phyloP scores from a whole-genome alignment of 53 echinoderm and acorn worm genomes.

The Paelopatides confundens region DNA sequence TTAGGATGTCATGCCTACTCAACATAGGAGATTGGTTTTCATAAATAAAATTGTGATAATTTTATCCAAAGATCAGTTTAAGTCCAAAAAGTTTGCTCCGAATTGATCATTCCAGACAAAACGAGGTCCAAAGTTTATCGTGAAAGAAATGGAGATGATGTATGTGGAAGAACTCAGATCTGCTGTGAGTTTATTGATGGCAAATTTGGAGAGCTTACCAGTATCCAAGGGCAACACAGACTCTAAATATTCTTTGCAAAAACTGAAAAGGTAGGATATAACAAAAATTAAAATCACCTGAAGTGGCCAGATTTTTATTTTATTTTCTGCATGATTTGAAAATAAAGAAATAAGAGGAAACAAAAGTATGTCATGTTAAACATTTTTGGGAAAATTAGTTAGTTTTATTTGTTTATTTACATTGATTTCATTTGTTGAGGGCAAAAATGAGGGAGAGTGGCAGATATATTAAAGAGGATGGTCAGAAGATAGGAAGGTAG shows the following conservation, averaged over 20 bases:
- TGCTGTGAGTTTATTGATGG: slow-evolving; percentile 96
- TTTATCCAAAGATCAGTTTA: neutral
- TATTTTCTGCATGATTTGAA: neutral
- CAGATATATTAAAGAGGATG: no score
- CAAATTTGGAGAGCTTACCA: slow-evolving; percentile 98
- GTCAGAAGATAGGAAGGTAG: no score
- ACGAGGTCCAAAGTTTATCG: slow-evolving; percentile 95
- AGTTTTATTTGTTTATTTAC: neutral
- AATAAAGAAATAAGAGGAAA: neutral
- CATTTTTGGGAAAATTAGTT: neutral
- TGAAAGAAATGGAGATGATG: slow-evolving; percentile 99
- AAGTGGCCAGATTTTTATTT: neutral
- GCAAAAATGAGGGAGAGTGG: no score
- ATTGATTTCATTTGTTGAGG: no score
- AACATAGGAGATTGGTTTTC: no score
- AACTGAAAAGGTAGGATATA: slow-evolving; percentile 87
- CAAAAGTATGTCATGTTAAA: neutral
- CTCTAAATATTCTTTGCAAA: slow-evolving; percentile 98
- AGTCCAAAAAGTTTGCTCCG: neutral
- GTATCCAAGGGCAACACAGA: slow-evolving; percentile 99
- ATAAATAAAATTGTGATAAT: neutral
- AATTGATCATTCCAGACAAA: slow-evolving; percentile 69
- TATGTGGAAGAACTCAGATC: slow-evolving; percentile 94
- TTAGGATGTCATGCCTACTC: no score
- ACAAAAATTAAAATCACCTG: no score